phyloP scores from a whole-genome alignment of 1,140 invertebrate species.

The Drosophila asahinai region DNA sequence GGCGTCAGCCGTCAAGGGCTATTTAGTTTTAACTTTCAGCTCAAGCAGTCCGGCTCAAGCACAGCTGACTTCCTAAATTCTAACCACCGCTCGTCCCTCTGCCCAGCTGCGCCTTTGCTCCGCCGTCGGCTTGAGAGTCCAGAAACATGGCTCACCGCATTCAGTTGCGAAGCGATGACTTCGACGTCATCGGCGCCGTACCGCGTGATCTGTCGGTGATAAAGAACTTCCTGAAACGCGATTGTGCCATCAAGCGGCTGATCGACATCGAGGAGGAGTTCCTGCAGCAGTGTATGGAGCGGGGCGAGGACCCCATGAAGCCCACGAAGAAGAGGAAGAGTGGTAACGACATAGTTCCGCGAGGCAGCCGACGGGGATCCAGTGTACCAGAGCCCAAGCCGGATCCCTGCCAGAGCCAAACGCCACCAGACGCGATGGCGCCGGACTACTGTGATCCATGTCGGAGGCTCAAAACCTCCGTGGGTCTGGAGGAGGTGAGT shows the following conservation, averaged over 20 bases:
- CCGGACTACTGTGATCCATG: constrained; percentile 61
- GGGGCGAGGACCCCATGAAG: constrained; percentile 26
- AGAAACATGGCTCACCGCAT: constrained; percentile 60
- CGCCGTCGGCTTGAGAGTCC: not conserved
- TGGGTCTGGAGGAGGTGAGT: constrained; percentile 64
- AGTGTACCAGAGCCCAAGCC: not conserved
- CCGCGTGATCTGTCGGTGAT: constrained; percentile 70
- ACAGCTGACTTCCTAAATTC: constrained; percentile 11
- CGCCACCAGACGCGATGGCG: not conserved
- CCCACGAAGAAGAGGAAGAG: not conserved
- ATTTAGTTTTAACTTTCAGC: not conserved
- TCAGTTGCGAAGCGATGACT: constrained; percentile 59
- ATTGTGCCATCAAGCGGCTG: constrained; percentile 66
- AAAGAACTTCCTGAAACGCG: constrained; percentile 70
- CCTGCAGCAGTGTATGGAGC: constrained; percentile 40
- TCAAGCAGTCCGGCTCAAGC: not conserved
- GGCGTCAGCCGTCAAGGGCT: constrained; percentile 14
- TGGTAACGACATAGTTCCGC: not conserved
- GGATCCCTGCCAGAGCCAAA: constrained; percentile 38
- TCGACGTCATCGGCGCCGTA: constrained; percentile 68
- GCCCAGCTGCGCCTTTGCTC: not conserved
- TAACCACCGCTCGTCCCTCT: constrained; percentile 3
- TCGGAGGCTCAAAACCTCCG: constrained; percentile 50
- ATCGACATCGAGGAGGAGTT: constrained; percentile 71
- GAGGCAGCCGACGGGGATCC: not conserved